Evolutionary conservation across 2,797 vertebrate genomes (phyloP).

Genomic region (Sebastes itinus): DNA sequence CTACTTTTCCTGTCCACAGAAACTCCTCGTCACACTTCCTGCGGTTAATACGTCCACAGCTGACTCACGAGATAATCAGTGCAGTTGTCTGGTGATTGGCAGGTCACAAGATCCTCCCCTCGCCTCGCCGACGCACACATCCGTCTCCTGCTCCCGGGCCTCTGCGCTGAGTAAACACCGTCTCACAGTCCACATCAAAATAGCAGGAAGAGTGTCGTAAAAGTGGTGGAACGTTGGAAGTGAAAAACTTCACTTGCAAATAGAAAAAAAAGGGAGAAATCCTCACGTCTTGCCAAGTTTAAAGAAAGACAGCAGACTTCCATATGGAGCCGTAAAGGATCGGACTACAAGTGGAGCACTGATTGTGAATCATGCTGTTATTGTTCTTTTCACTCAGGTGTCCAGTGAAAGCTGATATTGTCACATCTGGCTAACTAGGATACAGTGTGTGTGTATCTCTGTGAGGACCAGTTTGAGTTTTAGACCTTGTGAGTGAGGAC

Average conservation of each 20-base stretch:
- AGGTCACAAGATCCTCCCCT: slow-evolving; percentile 22
- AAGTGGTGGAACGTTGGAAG: slow-evolving; percentile 41
- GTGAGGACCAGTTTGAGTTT: neutral
- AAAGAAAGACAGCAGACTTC: slow-evolving; percentile 34
- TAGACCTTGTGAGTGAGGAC: neutral
- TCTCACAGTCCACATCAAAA: slow-evolving; percentile 45
- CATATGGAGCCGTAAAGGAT: slow-evolving; percentile 34
- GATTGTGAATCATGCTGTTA: slow-evolving; percentile 31
- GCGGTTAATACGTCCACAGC: slow-evolving; percentile 6
- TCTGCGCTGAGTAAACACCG: slow-evolving; percentile 48
- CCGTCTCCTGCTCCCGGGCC: neutral
- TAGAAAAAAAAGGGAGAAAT: slow-evolving; percentile 32
- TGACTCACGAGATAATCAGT: slow-evolving; percentile 11
- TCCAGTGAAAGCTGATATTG: slow-evolving; percentile 51
- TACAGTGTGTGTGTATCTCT: neutral
- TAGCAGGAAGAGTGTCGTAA: slow-evolving; percentile 61
- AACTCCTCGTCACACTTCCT: slow-evolving; percentile 7
- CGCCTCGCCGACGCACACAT: neutral
- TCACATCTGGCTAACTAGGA: slow-evolving; percentile 48
- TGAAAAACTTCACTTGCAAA: slow-evolving; percentile 36
- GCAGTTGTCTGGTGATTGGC: slow-evolving; percentile 28
- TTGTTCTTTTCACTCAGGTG: slow-evolving; percentile 36
- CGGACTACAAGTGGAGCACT: neutral
- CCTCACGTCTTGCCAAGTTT: slow-evolving; percentile 19
- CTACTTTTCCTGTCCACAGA: neutral